Evolutionary conservation across 2,113 vertebrate genomes (phyloP), one percentile per base, ranked within the genome.

Genomic region (Aleadryas rufinucha): DNA sequence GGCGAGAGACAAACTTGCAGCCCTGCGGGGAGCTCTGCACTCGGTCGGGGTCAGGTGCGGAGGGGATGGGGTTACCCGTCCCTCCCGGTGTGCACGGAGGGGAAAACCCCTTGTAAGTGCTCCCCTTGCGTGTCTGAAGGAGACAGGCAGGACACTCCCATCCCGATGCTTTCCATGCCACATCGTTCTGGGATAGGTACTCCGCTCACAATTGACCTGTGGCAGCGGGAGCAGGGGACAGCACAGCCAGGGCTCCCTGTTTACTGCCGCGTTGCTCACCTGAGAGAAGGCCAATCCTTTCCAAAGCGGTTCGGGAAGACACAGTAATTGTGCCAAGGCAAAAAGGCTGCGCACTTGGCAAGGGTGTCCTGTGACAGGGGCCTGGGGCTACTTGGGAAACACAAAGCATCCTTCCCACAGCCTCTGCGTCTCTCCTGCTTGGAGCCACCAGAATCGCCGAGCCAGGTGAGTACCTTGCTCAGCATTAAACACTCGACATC

Each of bases 211-310:
- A 27, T 0, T 30, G 68, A 39, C 41, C 42, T 23, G 57, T 37
- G 57, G 30, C 66, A 30, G 31, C 2, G 10, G 68, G 28, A 65
- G 26, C 39, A 20, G 63, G 39, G 26, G 28, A n/a, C 50, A 30
- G 33, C 49, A 6, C 6, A 14, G 39, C 35, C 41, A 16, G 35
- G 60, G 31, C 16, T 56, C 21, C 16, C 44, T 28, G 6, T 7
- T 66, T 11, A 4, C 22, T 59, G 47, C n/a, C 41, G 1, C 6
- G 0, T 0, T 33, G 52, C 11, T 9, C 33, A 5, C 15, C 44
- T 14, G 23, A 42, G 53, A 18, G 22, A 63, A 35, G 52, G 39
- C 2, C 28, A 71, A 1, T 2, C 28, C 47, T 17, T 39, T 13
- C 78, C 45, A 24, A 44, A 80, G 45, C 64, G 18, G 16, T 39